Conservation (phyloP, 2,888 invertebrate genomes). For the Camptogramma bilineatum region DNA sequence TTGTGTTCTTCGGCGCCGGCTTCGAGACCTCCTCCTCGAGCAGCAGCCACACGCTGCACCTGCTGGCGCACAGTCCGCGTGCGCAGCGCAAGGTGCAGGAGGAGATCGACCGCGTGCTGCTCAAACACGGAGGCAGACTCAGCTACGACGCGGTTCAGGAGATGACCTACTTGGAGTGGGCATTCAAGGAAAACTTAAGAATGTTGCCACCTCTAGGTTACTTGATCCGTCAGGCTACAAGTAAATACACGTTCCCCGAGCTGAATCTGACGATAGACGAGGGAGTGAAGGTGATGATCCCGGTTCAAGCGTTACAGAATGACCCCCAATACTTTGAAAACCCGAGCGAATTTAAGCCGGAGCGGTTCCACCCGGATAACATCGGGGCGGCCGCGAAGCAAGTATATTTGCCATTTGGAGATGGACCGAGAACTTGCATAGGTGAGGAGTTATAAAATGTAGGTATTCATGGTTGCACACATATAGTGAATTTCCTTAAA, state of each 20-base stretch:
- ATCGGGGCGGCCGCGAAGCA: slow-evolving; percentile 48
- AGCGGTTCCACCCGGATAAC: slow-evolving; percentile 58
- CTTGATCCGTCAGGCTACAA: slow-evolving; percentile 55
- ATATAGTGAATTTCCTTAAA: neutral
- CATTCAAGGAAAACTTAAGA: slow-evolving; percentile 64
- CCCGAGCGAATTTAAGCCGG: slow-evolving; percentile 63
- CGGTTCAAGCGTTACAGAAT: slow-evolving; percentile 62
- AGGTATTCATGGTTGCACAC: neutral
- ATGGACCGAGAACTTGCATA: slow-evolving; percentile 65
- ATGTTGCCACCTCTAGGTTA: slow-evolving; percentile 68
- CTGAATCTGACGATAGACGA: slow-evolving; percentile 56
- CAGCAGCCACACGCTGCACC: slow-evolving; percentile 64
- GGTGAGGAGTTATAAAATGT: slow-evolving; percentile 48
- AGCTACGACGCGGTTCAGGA: slow-evolving; percentile 60
- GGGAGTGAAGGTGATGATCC: slow-evolving; percentile 57
- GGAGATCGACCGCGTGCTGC: slow-evolving; percentile 60
- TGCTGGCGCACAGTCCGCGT: slow-evolving; percentile 60
- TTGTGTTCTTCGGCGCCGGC: slow-evolving; percentile 66
- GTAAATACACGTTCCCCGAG: slow-evolving; percentile 60
- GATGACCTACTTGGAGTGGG: slow-evolving; percentile 63
- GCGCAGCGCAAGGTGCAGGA: slow-evolving; percentile 58
- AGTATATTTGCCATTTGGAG: slow-evolving; percentile 64
- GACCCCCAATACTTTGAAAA: slow-evolving; percentile 64
- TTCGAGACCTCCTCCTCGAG: slow-evolving; percentile 69
- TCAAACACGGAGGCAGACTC: slow-evolving; percentile 43